A percentile compares a stretch with the other conserved stretches of the same genome.
phyloP scores from a whole-genome alignment of 2,888 invertebrate species.

The Plemyria rubiginata region DNA sequence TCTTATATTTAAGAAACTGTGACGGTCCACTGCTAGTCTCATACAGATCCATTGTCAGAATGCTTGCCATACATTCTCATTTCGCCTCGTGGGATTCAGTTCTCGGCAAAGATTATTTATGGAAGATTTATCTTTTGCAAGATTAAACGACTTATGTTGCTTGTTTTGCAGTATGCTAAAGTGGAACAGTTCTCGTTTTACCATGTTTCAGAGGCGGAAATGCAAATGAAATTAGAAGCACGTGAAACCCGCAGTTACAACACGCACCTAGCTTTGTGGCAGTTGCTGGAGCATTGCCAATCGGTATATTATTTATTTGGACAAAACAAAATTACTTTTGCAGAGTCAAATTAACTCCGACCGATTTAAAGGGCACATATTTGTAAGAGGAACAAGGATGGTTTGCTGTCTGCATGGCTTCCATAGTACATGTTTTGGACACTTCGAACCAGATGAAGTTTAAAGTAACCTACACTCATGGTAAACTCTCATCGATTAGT shows the following conservation, averaged over 20 bases:
- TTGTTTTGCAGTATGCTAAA: not conserved
- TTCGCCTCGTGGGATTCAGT: no score
- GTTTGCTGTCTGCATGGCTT: no score
- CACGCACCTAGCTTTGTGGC: conserved; percentile 25
- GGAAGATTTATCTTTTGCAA: no score
- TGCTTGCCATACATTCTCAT: no score
- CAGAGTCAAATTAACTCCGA: conserved; percentile 14
- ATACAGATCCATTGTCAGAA: no score
- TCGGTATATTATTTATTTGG: conserved; percentile 27
- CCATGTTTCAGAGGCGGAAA: conserved; percentile 19
- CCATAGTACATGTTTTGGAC: no score
- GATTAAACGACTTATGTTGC: not conserved
- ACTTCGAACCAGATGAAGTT: no score
- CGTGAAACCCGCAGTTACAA: conserved; percentile 29
- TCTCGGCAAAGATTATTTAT: no score
- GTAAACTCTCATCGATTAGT: no score
- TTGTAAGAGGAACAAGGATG: not conserved
- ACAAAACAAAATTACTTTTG: conserved; percentile 16
- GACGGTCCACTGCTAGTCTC: no score
- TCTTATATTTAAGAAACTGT: no score
- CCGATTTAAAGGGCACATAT: not conserved
- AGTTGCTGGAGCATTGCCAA: conserved; percentile 29
- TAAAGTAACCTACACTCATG: no score
- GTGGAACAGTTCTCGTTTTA: conserved; percentile 13
- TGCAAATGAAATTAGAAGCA: conserved; percentile 25